Percentiles rank a stretch among this genome's conserved stretches.
Evolutionary conservation across 2,888 invertebrate genomes (phyloP).

Genomic region (Melipona beecheii): DNA sequence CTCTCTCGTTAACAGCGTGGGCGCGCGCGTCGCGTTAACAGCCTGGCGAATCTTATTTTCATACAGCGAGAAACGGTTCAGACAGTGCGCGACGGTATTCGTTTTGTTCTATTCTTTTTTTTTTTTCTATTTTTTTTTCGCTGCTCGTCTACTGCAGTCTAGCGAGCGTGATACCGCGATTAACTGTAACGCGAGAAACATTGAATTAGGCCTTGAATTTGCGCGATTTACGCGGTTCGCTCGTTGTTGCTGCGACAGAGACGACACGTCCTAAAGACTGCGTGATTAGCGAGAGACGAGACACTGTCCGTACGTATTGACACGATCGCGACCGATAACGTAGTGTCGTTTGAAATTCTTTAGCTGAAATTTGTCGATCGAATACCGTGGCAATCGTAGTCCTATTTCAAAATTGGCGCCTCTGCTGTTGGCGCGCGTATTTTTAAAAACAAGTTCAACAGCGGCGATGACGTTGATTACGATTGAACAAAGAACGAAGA

Average conservation of each 20-base stretch:
- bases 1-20: neutral
- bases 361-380: no score
- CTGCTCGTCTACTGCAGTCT: no score
- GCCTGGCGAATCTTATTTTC: neutral
- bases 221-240: constrained; percentile 41
- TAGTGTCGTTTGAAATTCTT: no score
- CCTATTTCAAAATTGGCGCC: no score
- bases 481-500: no score
- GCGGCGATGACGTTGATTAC: no score
- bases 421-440: no score
- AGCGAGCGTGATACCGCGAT: constrained; percentile 23
- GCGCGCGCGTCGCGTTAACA: neutral
- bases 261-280: neutral
- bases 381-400: no score
- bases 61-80: neutral
- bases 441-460: no score
- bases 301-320: constrained; percentile 18
- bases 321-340: no score
- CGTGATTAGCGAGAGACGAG: constrained; percentile 40
- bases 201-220: constrained; percentile 53
- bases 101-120: neutral
- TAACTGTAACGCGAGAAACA: constrained; percentile 49
- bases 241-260: constrained; percentile 12
- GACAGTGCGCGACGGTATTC: neutral
- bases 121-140: neutral